phyloP scores from a whole-genome alignment of 2,113 vertebrate species.

The Orientallactaga bullata region DNA sequence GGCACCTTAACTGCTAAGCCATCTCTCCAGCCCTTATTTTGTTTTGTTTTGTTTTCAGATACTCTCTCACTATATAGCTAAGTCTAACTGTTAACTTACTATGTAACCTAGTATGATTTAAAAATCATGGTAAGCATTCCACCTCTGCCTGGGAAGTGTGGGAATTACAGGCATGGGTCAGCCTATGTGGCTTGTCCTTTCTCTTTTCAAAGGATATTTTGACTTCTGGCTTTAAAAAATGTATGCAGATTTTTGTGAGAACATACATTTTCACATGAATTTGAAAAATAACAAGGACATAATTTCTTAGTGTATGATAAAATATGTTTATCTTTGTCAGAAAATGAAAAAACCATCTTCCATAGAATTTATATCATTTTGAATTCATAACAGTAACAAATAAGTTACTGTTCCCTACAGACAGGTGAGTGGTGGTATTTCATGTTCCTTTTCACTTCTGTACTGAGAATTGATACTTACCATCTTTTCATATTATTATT shows the following conservation, averaged over 20 bases:
- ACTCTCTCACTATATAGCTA: background rate
- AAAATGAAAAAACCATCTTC: background rate
- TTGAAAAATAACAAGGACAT: background rate
- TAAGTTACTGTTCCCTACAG: background rate
- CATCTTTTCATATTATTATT: background rate
- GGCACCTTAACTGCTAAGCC: too few relatives aligned
- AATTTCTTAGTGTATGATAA: background rate
- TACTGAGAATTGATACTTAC: background rate
- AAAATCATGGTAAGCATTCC: background rate
- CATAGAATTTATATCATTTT: background rate
- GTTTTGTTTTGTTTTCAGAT: background rate
- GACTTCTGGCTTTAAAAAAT: background rate
- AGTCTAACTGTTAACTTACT: background rate
- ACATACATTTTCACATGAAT: background rate
- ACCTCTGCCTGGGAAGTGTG: background rate
- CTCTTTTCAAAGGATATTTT: background rate
- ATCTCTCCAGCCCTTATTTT: too few relatives aligned
- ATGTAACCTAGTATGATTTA: background rate
- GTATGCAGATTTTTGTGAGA: background rate
- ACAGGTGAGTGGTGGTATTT: background rate
- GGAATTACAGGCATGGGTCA: background rate
- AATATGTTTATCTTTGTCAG: background rate
- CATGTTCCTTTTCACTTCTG: background rate
- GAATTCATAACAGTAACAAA: background rate
- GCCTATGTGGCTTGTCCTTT: background rate